Percentiles rank a stretch among this genome's conserved stretches.
Evolutionary conservation across 2,113 vertebrate species (phyloP).

Genomic region (Bombycilla garrulus): DNA sequence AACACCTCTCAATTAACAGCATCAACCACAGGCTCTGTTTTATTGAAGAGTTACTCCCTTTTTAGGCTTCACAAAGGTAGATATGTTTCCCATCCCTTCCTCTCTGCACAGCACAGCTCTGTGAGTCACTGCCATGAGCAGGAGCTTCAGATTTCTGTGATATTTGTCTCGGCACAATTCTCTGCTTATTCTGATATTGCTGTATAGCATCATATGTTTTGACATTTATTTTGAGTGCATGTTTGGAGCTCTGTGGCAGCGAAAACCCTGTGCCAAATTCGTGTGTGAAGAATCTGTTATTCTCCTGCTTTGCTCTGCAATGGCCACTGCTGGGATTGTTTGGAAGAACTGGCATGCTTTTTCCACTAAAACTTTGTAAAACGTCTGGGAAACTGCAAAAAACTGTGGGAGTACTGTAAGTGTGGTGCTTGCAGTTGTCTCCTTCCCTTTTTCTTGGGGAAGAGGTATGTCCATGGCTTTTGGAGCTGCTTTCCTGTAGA

Average conservation of each 20-base stretch:
- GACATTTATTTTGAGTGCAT: not conserved
- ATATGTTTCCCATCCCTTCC: not conserved
- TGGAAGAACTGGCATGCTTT: not conserved
- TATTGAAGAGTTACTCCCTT: not conserved
- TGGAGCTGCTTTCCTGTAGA: not conserved
- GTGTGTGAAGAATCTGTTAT: not conserved
- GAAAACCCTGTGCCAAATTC: not conserved
- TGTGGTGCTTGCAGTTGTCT: not conserved
- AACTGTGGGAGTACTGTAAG: not conserved
- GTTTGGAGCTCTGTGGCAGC: not conserved
- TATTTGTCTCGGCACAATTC: not conserved
- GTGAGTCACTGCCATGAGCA: not conserved
- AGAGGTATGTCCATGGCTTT: not conserved
- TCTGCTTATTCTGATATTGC: not conserved
- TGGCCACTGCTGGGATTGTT: not conserved
- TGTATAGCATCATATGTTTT: not conserved
- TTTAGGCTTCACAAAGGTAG: not conserved
- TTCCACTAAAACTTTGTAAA: not conserved
- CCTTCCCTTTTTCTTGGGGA: not conserved
- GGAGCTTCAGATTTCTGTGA: not conserved
- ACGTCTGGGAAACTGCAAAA: not conserved
- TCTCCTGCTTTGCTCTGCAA: not conserved
- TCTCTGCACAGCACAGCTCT: not conserved
- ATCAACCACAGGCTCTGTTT: not conserved
- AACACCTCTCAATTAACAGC: not conserved